These are phyloP conservation scores for Leptopilina myrica DNA, from an alignment of 2,888 invertebrate species.

Conservation along the genomic window DNA sequence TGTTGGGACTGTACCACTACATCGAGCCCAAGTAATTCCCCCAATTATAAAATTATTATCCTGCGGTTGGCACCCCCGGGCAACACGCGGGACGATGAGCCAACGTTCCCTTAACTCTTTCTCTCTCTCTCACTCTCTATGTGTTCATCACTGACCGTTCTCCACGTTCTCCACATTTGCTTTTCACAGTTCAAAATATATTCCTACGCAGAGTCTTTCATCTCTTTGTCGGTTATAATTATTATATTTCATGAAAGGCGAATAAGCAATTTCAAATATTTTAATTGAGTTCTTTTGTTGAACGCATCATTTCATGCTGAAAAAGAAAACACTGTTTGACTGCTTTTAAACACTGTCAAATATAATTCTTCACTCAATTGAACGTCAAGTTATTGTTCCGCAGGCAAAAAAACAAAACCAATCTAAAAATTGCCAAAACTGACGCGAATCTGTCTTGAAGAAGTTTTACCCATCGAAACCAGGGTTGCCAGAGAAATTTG, in stretches of 20 bases:
- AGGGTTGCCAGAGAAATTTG: no score
- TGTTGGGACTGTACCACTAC: conserved; percentile 68
- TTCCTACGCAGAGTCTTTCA: conserved; percentile 7
- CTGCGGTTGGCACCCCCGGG: conserved; percentile 75
- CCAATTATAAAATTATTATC: conserved; percentile 76
- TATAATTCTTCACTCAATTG: no score
- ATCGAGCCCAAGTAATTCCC: conserved; percentile 75
- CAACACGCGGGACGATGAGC: conserved; percentile 69
- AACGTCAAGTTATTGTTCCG: no score
- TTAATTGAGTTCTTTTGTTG: conserved; percentile 7
- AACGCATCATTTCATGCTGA: not conserved
- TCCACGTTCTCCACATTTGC: conserved; percentile 48
- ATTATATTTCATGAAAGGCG: conserved; percentile 31
- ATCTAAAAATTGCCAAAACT: no score
- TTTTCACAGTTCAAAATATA: conserved; percentile 48
- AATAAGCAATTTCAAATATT: conserved; percentile 18
- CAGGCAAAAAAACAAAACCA: no score
- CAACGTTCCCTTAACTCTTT: conserved; percentile 59
- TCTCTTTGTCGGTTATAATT: conserved; percentile 29
- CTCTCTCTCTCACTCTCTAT: conserved; percentile 36
- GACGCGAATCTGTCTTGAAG: no score
- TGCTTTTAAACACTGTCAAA: not conserved
- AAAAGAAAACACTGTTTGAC: not conserved
- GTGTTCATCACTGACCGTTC: conserved; percentile 52
- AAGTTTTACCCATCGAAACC: no score